Conservation (phyloP, 2,113 vertebrate species). For the Monarcha castaneiventris region DNA sequence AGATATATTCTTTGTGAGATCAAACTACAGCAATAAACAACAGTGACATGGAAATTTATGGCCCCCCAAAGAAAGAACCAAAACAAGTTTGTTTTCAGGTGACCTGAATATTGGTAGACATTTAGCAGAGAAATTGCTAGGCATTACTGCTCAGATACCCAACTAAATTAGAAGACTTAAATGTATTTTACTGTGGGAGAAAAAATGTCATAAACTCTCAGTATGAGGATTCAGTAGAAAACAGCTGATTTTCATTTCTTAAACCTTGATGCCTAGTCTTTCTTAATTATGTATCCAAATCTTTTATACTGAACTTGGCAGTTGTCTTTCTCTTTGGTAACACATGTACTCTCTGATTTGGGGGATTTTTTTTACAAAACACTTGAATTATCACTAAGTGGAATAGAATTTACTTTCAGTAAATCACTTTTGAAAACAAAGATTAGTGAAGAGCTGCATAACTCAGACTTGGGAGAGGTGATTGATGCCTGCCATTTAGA, state of each 20-base stretch:
- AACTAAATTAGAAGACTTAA: conserved; percentile 14
- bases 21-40: neutral
- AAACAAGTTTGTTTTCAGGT: neutral
- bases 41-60: neutral
- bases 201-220: neutral
- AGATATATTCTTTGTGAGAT: neutral
- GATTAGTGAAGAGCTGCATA: neutral
- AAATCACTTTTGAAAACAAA: neutral
- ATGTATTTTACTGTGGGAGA: neutral
- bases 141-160: neutral
- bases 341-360: neutral
- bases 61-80: neutral
- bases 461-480: neutral
- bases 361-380: neutral
- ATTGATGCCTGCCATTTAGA: neutral
- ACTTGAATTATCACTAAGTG: neutral
- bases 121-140: conserved; percentile 15
- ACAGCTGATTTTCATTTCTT: neutral
- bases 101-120: neutral
- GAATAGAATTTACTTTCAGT: neutral
- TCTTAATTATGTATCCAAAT: neutral
- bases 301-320: neutral
- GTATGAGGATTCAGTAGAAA: neutral
- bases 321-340: neutral
- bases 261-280: neutral